Base-by-base conservation (phyloP, 1,140 invertebrate genomes). In the Yoshiicerus persimilis region DNA sequence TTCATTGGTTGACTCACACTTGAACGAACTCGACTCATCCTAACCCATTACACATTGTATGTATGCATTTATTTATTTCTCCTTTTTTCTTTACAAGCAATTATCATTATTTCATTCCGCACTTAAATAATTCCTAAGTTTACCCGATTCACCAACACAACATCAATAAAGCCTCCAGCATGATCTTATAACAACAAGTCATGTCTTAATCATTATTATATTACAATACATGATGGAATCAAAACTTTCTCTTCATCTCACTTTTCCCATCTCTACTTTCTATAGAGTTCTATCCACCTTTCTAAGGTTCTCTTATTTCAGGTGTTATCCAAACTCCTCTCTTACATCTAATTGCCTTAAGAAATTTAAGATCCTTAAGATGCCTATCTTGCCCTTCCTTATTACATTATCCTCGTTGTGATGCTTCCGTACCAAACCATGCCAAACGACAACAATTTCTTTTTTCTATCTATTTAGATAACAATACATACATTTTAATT, bases 1-100 rank as follows among this genome's bases (percentile, higher is more conserved):
- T 77, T 77, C 75, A 80, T n/a, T 80, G 16, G 32, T 36, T 80
- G 75, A 80, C 75, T 80, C 75, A 80, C 75, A 80, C 75, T 77
- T 23, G 30, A 80, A 80, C 75, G n/a, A 80, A 34, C 27, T 36
- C 75, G 32, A 80, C 75, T 80, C 75, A 30, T 34, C 5, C 75
- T 36, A 34, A n/a, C n/a, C n/a, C 27, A 1, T 16, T 16, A 70
- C 66, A 70, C 66, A 70, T 30, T n/a, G n/a, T n/a, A n/a, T n/a
- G n/a, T n/a, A n/a, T n/a, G n/a, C n/a, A n/a, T n/a, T n/a, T n/a
- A n/a, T n/a, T 27, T 27, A 70, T 30, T 56, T 56, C 25, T 30
- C 23, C 64, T 66, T 66, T 25, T 66, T 30, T 10, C 16, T 56
- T 56, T 56, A n/a, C 64, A 27, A 66, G 27, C 64, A 66, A 27